phyloP scores from a whole-genome alignment of 1,140 invertebrate species.

The Caenorhabditis brenneri region DNA sequence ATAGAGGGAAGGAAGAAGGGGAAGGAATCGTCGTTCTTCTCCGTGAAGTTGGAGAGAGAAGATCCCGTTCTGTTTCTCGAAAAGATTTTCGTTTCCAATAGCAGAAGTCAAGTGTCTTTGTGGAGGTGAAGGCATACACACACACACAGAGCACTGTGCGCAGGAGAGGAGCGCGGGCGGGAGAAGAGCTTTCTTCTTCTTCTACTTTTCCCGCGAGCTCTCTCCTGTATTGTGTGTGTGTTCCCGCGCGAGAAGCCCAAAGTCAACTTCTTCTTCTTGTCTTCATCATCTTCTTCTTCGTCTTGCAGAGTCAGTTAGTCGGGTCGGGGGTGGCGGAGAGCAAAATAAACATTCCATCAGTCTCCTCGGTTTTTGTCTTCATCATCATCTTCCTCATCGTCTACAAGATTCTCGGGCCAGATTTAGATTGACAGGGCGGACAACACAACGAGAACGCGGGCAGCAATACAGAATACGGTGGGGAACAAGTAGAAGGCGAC shows the following conservation, averaged over 20 bases:
- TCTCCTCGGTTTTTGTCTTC: neutral
- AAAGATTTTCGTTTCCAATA: neutral
- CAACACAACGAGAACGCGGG: neutral
- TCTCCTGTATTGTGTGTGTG: too few species aligned
- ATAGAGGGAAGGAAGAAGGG: too few species aligned
- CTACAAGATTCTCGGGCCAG: constrained; percentile 28
- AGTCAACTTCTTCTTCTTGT: constrained; percentile 6
- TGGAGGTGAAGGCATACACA: neutral
- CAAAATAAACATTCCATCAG: constrained; percentile 38
- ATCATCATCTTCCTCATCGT: neutral
- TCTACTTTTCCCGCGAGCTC: too few species aligned
- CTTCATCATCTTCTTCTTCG: constrained; percentile 24
- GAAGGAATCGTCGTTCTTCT: neutral
- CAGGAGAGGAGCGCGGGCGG: neutral
- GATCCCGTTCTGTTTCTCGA: neutral
- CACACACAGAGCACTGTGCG: neutral
- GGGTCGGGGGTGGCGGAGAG: neutral
- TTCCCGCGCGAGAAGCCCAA: constrained; percentile 8
- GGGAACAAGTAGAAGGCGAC: neutral
- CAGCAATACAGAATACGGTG: neutral
- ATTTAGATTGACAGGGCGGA: neutral
- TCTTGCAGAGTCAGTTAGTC: neutral
- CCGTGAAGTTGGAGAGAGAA: neutral
- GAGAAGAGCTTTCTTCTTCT: too few species aligned
- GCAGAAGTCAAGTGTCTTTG: constrained; percentile 29